These are phyloP conservation scores for Miniopterus natalensis DNA, from an alignment of 2,113 vertebrate species.

Conservation along the genomic window DNA sequence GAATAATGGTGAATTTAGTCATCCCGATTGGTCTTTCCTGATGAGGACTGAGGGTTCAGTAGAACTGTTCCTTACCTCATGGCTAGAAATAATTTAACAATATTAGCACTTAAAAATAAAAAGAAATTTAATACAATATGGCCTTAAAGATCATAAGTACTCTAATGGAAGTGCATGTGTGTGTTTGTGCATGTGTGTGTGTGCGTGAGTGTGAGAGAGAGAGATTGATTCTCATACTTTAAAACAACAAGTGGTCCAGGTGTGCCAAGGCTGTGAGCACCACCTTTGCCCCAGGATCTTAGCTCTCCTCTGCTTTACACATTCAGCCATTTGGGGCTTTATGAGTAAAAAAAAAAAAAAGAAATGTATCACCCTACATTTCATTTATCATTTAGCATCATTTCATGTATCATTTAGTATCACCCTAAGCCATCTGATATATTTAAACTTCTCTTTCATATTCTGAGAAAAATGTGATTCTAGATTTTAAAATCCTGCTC, in stretches of 20 bases:
- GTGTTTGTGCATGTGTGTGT: not conserved
- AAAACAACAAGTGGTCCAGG: not conserved
- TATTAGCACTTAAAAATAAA: not conserved
- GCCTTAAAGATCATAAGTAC: not conserved
- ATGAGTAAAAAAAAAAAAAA: not conserved
- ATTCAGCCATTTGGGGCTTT: not conserved
- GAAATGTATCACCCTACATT: not conserved
- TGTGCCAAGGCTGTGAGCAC: not conserved
- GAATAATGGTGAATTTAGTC: not conserved
- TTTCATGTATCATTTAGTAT: not conserved
- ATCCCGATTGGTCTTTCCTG: not conserved
- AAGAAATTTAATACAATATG: not conserved
- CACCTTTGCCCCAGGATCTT: not conserved
- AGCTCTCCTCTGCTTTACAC: not conserved
- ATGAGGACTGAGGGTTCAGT: not conserved
- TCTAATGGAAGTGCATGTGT: not conserved
- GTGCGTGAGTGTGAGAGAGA: not conserved
- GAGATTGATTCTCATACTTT: not conserved
- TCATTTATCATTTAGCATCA: not conserved
- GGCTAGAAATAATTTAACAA: conserved; percentile 14
- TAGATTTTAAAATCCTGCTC: not conserved
- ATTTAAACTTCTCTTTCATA: conserved; percentile 15
- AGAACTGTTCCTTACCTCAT: not conserved
- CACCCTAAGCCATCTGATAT: not conserved
- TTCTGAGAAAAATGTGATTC: conserved; percentile 13